phyloP scores from a whole-genome alignment of 1,140 invertebrate genomes.

The Melitaea cinxia region DNA sequence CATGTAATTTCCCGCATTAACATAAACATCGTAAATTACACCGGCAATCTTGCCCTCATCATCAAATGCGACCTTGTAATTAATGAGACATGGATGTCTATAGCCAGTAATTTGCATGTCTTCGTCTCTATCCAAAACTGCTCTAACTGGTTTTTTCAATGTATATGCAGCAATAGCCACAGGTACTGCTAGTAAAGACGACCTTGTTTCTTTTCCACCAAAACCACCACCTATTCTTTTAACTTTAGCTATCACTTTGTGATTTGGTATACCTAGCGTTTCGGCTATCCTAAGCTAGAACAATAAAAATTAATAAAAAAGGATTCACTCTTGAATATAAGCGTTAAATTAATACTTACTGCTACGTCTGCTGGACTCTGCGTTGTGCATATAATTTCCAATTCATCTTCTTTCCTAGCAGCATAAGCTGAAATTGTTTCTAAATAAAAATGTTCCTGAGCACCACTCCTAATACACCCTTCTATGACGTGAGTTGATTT shows the following conservation, averaged over 20 bases:
- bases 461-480: constrained; percentile 91
- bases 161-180: constrained; percentile 83
- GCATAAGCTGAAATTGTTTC: constrained; percentile 89
- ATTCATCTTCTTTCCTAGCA: constrained; percentile 89
- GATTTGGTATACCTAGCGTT: constrained; percentile 84
- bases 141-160: constrained; percentile 86
- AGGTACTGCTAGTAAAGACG: constrained; percentile 78
- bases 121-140: constrained; percentile 91
- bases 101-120: constrained; percentile 90
- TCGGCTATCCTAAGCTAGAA: constrained; percentile 82
- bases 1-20: constrained; percentile 86
- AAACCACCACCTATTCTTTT: constrained; percentile 93
- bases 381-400: constrained; percentile 92
- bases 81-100: constrained; percentile 89
- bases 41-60: constrained; percentile 84
- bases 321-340: neutral
- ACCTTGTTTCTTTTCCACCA: constrained; percentile 91
- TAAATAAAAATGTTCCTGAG: constrained; percentile 98
- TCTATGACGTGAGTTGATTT: constrained; percentile 85
- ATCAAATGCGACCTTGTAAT: constrained; percentile 89
- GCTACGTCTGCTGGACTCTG: constrained; percentile 90
- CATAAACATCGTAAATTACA: constrained; percentile 84
- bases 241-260: constrained; percentile 86
- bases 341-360: constrained; percentile 61
- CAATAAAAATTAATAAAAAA: constrained; percentile 25